A percentile compares a stretch with the other conserved stretches of the same genome.
Evolutionary conservation across 2,113 vertebrate species (phyloP).

Genomic region (Odontophorus gujanensis): DNA sequence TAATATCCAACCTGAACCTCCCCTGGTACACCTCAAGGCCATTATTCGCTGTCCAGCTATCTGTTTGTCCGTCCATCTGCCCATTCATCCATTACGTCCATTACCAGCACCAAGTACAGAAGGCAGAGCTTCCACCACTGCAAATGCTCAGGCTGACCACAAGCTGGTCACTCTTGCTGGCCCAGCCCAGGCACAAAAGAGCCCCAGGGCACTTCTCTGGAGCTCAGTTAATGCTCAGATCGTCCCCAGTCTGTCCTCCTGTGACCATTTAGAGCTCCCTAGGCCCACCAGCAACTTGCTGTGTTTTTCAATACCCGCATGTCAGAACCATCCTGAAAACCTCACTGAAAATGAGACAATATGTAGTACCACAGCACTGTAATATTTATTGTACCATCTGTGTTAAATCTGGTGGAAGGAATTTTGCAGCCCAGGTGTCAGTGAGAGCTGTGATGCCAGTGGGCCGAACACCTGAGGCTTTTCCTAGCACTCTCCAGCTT

Average conservation of each 20-base stretch:
- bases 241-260: background rate
- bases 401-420: slow-evolving; percentile 61
- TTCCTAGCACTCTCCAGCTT: background rate
- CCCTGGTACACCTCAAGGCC: no score
- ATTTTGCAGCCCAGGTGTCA: slow-evolving; percentile 53
- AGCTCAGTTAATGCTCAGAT: background rate
- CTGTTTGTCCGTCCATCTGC: no score
- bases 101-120: no score
- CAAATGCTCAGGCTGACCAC: background rate
- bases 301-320: background rate
- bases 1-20: no score
- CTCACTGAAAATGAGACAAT: slow-evolving; percentile 61
- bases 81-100: no score
- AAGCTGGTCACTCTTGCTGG: background rate
- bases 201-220: background rate
- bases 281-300: background rate
- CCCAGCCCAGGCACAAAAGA: background rate
- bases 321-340: slow-evolving; percentile 65
- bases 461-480: background rate
- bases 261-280: background rate
- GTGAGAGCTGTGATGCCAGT: background rate
- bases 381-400: slow-evolving; percentile 55
- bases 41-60: no score
- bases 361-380: slow-evolving; percentile 47
- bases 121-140: background rate